Base-by-base conservation (phyloP, 2,797 vertebrate genomes). In the Pampus argenteus region DNA sequence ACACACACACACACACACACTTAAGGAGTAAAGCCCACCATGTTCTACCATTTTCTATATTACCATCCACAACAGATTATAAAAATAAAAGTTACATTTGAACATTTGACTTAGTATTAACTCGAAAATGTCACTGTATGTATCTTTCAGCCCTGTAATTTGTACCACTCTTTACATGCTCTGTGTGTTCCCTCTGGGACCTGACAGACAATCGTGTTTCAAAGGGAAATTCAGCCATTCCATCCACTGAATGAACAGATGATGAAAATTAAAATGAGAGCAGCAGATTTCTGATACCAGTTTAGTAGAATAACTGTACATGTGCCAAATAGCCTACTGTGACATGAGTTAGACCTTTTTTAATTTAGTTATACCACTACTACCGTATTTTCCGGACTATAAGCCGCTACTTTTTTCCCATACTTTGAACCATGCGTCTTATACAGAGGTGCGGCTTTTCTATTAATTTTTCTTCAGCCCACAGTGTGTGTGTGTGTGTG, bases 171-270 rank as follows among this genome's bases (percentile, higher is more conserved):
- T 63, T 18, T 28, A 17, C 36, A 8, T 3, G 31, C 23, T 69
- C 13, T 29, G 9, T 7, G 4, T 26, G n/a, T 9, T 48, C 29
- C 34, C 38, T 65, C 34, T 51, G 3, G 5, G 17, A 6, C n/a
- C 17, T 4, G 0, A n/a, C n/a, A n/a, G n/a, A n/a, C n/a, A 85
- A 89, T 72, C 28, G 18, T 10, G 22, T 0, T 31, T 15, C 4
- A n/a, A 48, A 2, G 18, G 14, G 9, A 78, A 75, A 67, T 62
- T 1, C 51, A 44, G 20, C 0, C 0, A 2, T 13, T 45, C 15
- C 31, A 25, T 57, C 9, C 2, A 18, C 20, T 9, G 15, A 45
- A 5, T 11, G 2, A 26, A 4, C 26, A 15, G 44, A 5, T 49
- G 31, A 26, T 9, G 36, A 59, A 34, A 57, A 23, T 18, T 10